phyloP scores from a whole-genome alignment of 2,797 vertebrate species.

The Acanthurus tractus region DNA sequence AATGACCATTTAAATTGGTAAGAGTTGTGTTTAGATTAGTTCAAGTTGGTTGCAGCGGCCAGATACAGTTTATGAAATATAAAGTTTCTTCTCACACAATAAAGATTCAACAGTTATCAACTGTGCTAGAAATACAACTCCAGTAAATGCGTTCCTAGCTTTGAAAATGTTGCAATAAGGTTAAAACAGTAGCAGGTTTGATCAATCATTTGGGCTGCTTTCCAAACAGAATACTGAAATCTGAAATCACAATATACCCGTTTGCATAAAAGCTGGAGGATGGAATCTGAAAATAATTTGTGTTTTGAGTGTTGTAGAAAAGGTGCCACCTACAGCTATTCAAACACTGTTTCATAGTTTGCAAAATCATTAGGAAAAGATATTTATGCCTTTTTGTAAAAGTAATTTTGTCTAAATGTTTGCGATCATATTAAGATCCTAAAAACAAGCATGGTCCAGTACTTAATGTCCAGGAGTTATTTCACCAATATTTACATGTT shows the following conservation, averaged over 20 bases:
- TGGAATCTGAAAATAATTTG: background rate
- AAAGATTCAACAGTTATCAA: background rate
- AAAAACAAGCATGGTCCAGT: constrained; percentile 1
- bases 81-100: too few species aligned
- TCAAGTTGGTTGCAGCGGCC: too few species aligned
- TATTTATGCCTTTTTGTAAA: constrained; percentile 20
- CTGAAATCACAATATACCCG: background rate
- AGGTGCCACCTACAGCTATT: background rate
- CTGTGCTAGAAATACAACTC: too few species aligned
- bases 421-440: constrained; percentile 21
- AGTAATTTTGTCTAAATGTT: constrained; percentile 40
- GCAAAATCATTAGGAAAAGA: constrained; percentile 14
- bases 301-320: background rate
- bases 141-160: too few species aligned
- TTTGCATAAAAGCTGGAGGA: background rate
- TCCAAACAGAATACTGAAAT: too few species aligned
- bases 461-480: constrained; percentile 11
- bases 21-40: too few species aligned
- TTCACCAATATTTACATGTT: constrained; percentile 33
- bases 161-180: background rate
- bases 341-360: background rate
- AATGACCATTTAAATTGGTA: too few species aligned
- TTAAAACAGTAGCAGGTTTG: background rate
- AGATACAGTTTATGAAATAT: too few species aligned
- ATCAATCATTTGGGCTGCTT: background rate